Conservation (phyloP, 1,140 invertebrate genomes). For the Geopemphigus sp. region DNA sequence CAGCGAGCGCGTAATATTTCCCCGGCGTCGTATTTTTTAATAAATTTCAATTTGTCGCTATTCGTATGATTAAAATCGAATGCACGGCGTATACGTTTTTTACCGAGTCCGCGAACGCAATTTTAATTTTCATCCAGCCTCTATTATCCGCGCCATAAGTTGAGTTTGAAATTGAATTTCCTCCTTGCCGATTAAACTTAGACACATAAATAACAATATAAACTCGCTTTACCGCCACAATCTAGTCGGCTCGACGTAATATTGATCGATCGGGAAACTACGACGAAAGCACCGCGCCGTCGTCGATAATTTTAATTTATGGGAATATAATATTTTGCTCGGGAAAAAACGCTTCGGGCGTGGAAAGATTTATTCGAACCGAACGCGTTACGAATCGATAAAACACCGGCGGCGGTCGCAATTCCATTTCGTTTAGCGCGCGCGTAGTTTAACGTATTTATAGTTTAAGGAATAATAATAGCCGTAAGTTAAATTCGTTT, state of each 20-base stretch:
- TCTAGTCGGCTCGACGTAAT: not conserved
- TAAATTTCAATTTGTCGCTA: no score
- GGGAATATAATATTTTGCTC: not conserved
- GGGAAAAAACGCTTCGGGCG: no score
- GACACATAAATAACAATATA: slow-evolving; percentile 2
- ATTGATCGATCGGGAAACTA: not conserved
- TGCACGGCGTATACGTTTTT: not conserved
- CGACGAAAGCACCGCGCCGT: not conserved
- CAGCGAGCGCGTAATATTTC: no score
- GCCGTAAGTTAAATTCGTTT: no score
- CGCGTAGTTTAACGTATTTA: no score
- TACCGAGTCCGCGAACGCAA: not conserved
- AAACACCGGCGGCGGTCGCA: no score
- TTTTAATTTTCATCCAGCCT: not conserved
- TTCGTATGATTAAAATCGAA: not conserved
- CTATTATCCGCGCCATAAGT: not conserved
- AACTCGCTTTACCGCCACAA: not conserved
- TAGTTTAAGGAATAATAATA: no score
- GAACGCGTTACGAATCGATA: no score
- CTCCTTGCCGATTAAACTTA: not conserved
- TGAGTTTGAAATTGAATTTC: slow-evolving; percentile 9
- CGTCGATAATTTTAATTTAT: not conserved
- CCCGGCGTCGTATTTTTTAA: no score
- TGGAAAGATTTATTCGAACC: no score
- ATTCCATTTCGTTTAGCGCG: no score